phyloP scores from a whole-genome alignment of 2,113 vertebrate species.

The Saccopteryx leptura region DNA sequence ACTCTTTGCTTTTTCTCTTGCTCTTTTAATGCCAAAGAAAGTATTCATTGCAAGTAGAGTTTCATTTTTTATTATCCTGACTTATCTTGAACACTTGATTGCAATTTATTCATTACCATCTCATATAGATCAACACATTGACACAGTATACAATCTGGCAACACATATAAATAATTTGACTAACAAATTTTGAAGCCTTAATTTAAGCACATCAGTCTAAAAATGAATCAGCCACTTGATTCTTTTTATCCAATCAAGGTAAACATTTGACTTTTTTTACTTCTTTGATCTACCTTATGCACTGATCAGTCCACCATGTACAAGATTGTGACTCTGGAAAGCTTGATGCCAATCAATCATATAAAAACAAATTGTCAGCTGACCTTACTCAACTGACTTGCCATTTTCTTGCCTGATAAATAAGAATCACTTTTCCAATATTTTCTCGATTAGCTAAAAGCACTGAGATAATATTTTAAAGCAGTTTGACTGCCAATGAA shows the following conservation, averaged over 20 bases:
- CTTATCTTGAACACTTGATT: not conserved
- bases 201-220: not conserved
- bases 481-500: conserved; percentile 18
- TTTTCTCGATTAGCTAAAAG: conserved; percentile 33
- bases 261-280: conserved; percentile 28
- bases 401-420: not conserved
- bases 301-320: not conserved
- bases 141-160: not conserved
- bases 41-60: not conserved
- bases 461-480: conserved; percentile 47
- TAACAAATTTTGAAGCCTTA: not conserved
- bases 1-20: not conserved
- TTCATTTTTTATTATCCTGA: conserved; percentile 45
- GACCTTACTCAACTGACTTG: conserved; percentile 8
- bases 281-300: not conserved
- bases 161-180: not conserved
- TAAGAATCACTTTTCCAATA: conserved; percentile 49
- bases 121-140: not conserved
- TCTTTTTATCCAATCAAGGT: not conserved
- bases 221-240: not conserved
- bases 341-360: not conserved
- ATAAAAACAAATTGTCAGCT: conserved; percentile 54
- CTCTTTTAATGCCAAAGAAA: not conserved
- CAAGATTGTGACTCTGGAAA: conserved; percentile 3
- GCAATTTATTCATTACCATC: not conserved